Conservation (phyloP, 2,797 vertebrate genomes). For the Urophycis tenuis region DNA sequence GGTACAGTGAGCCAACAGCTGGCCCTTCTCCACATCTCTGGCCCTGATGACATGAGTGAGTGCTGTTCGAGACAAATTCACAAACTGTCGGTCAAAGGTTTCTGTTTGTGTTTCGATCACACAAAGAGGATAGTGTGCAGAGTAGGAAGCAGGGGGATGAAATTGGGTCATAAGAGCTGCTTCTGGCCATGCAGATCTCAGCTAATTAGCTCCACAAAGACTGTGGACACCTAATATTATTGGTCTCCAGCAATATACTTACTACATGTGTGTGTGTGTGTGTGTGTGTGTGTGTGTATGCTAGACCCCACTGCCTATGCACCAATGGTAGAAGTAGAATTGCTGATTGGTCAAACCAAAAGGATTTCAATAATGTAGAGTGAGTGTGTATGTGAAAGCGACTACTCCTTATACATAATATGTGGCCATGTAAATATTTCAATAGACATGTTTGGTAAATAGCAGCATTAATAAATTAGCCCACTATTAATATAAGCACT, state of each 20-base stretch:
- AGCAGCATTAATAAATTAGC: background rate
- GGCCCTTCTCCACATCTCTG: slow-evolving; percentile 3
- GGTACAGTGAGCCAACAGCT: slow-evolving; percentile 13
- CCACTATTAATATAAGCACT: background rate
- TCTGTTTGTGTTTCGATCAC: slow-evolving; percentile 35
- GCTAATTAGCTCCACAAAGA: slow-evolving; percentile 53
- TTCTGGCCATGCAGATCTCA: slow-evolving; percentile 58
- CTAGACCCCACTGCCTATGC: background rate
- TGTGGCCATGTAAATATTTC: background rate
- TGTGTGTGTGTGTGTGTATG: background rate
- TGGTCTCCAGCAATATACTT: slow-evolving; percentile 18
- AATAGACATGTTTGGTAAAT: background rate
- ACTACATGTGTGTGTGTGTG: slow-evolving; percentile 16
- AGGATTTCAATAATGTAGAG: background rate
- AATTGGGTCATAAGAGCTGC: slow-evolving; percentile 59
- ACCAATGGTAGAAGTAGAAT: background rate
- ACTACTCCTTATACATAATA: background rate
- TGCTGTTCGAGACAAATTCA: slow-evolving; percentile 24
- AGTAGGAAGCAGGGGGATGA: slow-evolving; percentile 37
- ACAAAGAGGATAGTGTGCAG: slow-evolving; percentile 28
- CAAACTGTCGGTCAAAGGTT: slow-evolving; percentile 30
- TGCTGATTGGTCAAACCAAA: background rate
- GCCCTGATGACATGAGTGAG: slow-evolving; percentile 13
- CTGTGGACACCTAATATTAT: slow-evolving; percentile 46
- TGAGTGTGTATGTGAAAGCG: background rate